Evolutionary conservation across 2,797 vertebrate genomes (phyloP).

Genomic region (Ptychobarbus kaznakovi): DNA sequence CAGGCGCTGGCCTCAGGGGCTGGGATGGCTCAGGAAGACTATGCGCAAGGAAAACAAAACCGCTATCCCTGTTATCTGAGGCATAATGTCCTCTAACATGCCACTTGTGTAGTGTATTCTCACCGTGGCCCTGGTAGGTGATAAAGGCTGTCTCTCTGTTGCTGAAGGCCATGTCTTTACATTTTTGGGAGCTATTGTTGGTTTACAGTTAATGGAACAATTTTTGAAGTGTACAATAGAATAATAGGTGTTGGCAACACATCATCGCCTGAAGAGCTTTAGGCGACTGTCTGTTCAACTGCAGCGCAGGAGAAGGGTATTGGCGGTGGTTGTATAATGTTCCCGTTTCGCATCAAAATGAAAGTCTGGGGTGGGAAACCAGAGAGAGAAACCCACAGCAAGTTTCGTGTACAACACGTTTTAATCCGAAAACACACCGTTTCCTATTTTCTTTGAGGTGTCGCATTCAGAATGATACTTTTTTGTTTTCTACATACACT

Average conservation of each 20-base stretch:
- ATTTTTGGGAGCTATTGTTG: constrained; percentile 37
- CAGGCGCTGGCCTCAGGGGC: constrained; percentile 70
- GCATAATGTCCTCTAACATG: constrained; percentile 64
- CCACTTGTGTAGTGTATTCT: constrained; percentile 23
- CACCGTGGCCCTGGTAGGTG: not conserved
- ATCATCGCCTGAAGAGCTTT: constrained; percentile 25
- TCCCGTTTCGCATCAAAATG: constrained; percentile 62
- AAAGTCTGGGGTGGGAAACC: constrained; percentile 64
- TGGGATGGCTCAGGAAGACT: constrained; percentile 72
- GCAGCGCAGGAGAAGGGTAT: not conserved
- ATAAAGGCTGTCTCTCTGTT: constrained; percentile 18
- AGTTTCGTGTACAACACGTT: constrained; percentile 49
- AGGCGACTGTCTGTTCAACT: constrained; percentile 35
- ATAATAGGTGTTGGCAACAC: constrained; percentile 30
- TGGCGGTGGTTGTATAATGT: constrained; percentile 47
- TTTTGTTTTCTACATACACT: not conserved
- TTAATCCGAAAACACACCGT: constrained; percentile 26
- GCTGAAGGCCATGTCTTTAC: constrained; percentile 33
- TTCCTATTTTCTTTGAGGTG: constrained; percentile 31
- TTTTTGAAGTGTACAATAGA: constrained; percentile 10
- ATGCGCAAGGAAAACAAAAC: constrained; percentile 72
- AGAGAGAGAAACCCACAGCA: constrained; percentile 57
- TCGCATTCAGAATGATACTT: not conserved
- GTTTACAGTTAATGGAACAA: constrained; percentile 35
- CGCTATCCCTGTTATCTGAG: constrained; percentile 61